Percentiles rank a stretch among this genome's conserved stretches.
These are phyloP conservation scores for Catocala sponsa DNA, from an alignment of 2,888 invertebrate genomes.

Conservation along the genomic window DNA sequence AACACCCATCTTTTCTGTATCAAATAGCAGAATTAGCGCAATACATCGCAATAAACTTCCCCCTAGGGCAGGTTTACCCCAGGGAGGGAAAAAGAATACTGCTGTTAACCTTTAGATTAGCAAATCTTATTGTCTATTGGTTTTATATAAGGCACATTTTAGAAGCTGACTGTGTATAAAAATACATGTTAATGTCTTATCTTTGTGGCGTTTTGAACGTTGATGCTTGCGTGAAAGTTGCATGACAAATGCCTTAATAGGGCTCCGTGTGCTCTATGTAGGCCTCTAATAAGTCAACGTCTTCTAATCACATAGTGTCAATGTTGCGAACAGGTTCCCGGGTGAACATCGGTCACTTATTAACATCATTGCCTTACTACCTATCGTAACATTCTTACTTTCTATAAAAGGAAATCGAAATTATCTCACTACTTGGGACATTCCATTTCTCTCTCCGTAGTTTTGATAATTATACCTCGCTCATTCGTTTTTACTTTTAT, in stretches of 20 bases:
- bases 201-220: conserved; percentile 10
- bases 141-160: no score
- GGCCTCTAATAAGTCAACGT: conserved; percentile 53
- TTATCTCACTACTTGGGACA: conserved; percentile 81
- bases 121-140: neutral
- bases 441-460: conserved; percentile 84
- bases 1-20: no score
- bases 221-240: conserved; percentile 33
- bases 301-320: conserved; percentile 49
- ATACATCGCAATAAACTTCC: no score
- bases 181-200: neutral
- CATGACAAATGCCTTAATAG: conserved; percentile 32
- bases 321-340: conserved; percentile 63
- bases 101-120: neutral
- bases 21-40: no score
- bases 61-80: no score
- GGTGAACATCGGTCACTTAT: conserved; percentile 62
- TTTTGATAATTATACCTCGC: conserved; percentile 78
- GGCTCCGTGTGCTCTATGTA: conserved; percentile 42
- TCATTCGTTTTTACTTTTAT: conserved; percentile 75
- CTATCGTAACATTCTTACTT: conserved; percentile 83
- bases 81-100: no score
- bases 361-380: conserved; percentile 67
- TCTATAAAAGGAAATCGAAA: conserved; percentile 88
- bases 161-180: neutral